Evolutionary conservation across 2,888 invertebrate genomes (phyloP).

Genomic region (Scotopteryx bipunctaria): DNA sequence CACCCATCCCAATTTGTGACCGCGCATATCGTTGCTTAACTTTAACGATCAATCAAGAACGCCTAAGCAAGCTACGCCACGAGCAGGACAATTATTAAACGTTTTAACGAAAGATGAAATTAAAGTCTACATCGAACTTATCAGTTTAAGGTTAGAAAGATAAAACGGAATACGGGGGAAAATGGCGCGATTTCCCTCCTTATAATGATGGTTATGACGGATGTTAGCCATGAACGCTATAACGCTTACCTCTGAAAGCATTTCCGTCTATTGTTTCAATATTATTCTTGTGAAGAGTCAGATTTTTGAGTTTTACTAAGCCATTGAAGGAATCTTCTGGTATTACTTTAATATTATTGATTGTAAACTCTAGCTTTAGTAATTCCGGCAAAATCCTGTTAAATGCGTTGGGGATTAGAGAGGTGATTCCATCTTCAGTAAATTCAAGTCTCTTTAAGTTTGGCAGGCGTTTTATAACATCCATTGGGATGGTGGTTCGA

Average conservation of each 20-base stretch:
- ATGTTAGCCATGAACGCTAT: too few species aligned
- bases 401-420: neutral
- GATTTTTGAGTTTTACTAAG: slow-evolving; percentile 20
- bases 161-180: too few species aligned
- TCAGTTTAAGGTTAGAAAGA: too few species aligned
- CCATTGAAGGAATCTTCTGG: slow-evolving; percentile 38
- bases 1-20: too few species aligned
- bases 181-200: too few species aligned
- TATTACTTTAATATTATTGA: slow-evolving; percentile 17
- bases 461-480: neutral
- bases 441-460: neutral
- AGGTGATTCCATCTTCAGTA: neutral
- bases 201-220: too few species aligned
- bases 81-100: too few species aligned
- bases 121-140: too few species aligned
- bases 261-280: slow-evolving; percentile 18
- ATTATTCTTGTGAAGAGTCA: slow-evolving; percentile 41
- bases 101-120: too few species aligned
- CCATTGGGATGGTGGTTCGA: neutral
- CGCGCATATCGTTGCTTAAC: too few species aligned
- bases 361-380: slow-evolving; percentile 27
- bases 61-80: too few species aligned
- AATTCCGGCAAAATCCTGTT: neutral
- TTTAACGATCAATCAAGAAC: too few species aligned
- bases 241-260: slow-evolving; percentile 13